phyloP scores from a whole-genome alignment of 2,797 vertebrate species.

The Chrysolophus pictus region DNA sequence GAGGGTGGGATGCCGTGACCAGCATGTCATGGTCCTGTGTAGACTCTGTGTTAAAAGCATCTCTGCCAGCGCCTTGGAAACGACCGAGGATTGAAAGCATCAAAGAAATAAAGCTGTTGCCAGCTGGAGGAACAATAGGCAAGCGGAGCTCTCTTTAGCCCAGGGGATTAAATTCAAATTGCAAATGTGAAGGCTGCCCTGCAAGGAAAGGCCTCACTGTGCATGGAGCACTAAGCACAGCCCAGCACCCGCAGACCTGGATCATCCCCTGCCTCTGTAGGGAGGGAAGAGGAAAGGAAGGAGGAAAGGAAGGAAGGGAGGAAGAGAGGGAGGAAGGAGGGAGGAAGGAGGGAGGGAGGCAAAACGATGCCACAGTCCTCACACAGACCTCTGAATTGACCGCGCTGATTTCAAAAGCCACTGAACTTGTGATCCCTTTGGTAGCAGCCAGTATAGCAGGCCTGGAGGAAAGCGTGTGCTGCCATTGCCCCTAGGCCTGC shows the following conservation, averaged over 20 bases:
- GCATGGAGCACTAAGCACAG: background rate
- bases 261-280: background rate
- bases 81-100: background rate
- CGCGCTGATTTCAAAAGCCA: background rate
- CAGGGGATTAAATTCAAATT: conserved; percentile 63
- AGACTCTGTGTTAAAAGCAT: background rate
- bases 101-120: conserved; percentile 68
- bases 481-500: background rate
- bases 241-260: background rate
- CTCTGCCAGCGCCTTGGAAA: conserved; percentile 57
- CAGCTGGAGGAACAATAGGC: conserved; percentile 70
- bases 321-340: background rate
- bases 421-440: background rate
- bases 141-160: conserved; percentile 67
- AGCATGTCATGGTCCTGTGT: background rate
- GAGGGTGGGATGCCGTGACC: accelerated
- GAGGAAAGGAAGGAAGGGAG: background rate
- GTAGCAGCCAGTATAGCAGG: background rate
- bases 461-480: background rate
- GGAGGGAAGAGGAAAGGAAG: background rate
- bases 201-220: conserved; percentile 32
- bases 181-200: conserved; percentile 53
- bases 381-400: too few species aligned
- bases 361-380: background rate
- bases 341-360: background rate